phyloP scores from a whole-genome alignment of 2,113 vertebrate genomes.

The Lasiurus cinereus region DNA sequence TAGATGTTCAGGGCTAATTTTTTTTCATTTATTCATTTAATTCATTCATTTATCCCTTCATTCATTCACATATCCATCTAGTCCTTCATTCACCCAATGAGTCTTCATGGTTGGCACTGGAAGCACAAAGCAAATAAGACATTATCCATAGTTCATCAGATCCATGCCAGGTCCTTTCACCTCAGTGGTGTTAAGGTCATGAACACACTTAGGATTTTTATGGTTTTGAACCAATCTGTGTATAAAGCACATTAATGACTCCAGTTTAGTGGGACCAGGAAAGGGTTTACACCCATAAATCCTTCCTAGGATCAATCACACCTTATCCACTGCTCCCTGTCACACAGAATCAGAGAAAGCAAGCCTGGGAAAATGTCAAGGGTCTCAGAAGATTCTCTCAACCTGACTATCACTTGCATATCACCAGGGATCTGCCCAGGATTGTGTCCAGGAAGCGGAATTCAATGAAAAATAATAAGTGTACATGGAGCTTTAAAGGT shows the following conservation, averaged over 20 bases:
- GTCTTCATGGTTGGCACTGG: neutral
- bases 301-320: neutral
- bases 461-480: conserved; percentile 12
- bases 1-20: neutral
- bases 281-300: neutral
- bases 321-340: neutral
- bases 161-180: neutral
- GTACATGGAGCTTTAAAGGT: neutral
- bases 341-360: conserved; percentile 13
- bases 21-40: neutral
- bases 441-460: neutral
- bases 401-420: neutral
- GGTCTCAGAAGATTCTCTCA: neutral
- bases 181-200: neutral
- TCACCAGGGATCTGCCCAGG: neutral
- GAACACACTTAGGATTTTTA: conserved; percentile 7
- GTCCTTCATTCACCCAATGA: neutral
- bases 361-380: neutral
- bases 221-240: neutral
- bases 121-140: conserved; percentile 22
- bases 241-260: neutral
- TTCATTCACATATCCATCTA: neutral
- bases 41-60: neutral
- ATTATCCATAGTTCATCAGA: neutral
- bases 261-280: neutral